Evolutionary conservation across 2,113 vertebrate genomes (phyloP), one percentile per base, ranked within the genome.

Genomic region (Shinisaurus crocodilurus): DNA sequence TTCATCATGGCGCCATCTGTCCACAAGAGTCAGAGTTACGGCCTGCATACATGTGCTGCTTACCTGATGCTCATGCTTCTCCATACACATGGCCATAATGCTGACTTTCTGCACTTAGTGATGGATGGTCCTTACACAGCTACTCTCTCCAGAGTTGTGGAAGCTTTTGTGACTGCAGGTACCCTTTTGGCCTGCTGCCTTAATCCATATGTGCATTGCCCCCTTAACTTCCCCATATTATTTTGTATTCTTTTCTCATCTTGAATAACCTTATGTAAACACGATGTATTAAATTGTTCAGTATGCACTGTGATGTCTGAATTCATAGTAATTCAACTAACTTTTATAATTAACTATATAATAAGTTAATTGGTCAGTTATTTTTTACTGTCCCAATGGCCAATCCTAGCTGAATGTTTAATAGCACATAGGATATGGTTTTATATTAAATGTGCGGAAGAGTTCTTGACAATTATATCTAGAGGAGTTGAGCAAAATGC

Each of bases 241-340:
- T 60, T 90, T 76, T 89, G 57, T 67, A 79, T 54, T 45, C 2
- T 9, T 34, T 60, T 82, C 37, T 27, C 80, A 13, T 50, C 83
- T 69, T 57, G 60, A 85, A 77, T 77, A 85, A 79, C 32, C 43
- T 70, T 90, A 79, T 79, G 60, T 69, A 76, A 85, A 57, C 6
- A 43, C 48, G 60, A 70, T 70, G 60, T 90, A 79, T 83, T 81
- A 79, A 54, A 90, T 45, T 69, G n/a, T 69, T 86, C n/a, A 65
- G 60, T 90, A 57, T 80, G 13, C 83, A 85, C 82, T 79, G 63
- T 57, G 43, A 40, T 34, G 45, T 75, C 81, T 48, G 54, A 67
- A 34, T 57, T 82, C 67, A 57, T 50, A 82, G 43, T 29, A 85
- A 77, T 77, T 85, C 25, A 40, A 32, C 50, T 83, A 8, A 67